A percentile compares a stretch with the other conserved stretches of the same genome.
Evolutionary conservation across 2,888 invertebrate species (phyloP).

Genomic region (Pheosia gnoma): DNA sequence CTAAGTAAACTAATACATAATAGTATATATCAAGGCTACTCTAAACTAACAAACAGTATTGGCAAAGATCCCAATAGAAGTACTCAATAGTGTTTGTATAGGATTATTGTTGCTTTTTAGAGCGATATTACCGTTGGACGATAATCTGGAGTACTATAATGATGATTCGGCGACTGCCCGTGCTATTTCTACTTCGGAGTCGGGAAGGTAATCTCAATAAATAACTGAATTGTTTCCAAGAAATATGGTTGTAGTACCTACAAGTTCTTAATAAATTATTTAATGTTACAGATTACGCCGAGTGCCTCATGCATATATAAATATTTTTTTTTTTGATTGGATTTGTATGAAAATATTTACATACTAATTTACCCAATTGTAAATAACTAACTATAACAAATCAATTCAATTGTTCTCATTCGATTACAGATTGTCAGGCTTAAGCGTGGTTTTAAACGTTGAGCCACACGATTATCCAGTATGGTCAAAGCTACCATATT

Average conservation of each 20-base stretch:
- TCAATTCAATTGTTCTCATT: background rate
- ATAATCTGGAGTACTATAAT: constrained; percentile 65
- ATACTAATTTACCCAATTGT: too few relatives aligned
- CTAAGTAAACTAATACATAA: background rate
- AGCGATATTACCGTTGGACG: constrained; percentile 47
- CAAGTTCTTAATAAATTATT: too few relatives aligned
- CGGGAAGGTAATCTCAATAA: constrained; percentile 58
- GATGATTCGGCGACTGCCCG: constrained; percentile 34
- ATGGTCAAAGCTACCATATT: constrained; percentile 46
- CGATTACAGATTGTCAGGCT: constrained; percentile 59
- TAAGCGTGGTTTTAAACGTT: constrained; percentile 61
- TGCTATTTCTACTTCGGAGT: constrained; percentile 65
- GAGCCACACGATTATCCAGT: constrained; percentile 63
- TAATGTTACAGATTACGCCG: too few relatives aligned
- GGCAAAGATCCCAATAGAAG: background rate
- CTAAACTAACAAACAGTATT: background rate
- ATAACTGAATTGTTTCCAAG: too few relatives aligned
- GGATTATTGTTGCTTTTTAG: constrained; percentile 37
- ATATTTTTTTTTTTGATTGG: too few relatives aligned
- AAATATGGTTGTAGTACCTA: too few relatives aligned
- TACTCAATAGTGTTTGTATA: background rate
- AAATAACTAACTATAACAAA: too few relatives aligned
- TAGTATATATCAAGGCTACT: background rate
- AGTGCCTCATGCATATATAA: too few relatives aligned
- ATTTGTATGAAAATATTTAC: too few relatives aligned